These are phyloP conservation scores for Aphaenogaster floridana DNA, from an alignment of 1,140 invertebrate genomes.

Conservation along the genomic window DNA sequence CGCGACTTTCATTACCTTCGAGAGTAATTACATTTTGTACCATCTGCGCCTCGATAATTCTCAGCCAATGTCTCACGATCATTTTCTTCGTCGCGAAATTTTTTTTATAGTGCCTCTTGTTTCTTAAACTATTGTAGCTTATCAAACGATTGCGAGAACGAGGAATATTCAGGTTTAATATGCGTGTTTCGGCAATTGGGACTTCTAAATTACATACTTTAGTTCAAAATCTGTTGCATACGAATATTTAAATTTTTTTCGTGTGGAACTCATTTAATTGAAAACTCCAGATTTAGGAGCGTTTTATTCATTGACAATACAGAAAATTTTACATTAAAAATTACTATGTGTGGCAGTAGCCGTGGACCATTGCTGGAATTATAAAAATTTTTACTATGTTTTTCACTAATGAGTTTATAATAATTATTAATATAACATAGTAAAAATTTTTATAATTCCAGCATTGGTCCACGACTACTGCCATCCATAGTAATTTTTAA, in stretches of 20 bases:
- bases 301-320: neutral
- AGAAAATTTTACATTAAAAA: no score
- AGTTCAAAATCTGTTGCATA: neutral
- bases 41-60: neutral
- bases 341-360: no score
- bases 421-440: no score
- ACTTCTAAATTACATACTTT: no score
- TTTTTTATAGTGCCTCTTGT: neutral
- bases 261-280: neutral
- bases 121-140: neutral
- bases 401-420: no score
- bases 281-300: neutral
- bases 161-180: neutral
- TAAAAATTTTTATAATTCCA: no score
- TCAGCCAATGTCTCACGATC: neutral
- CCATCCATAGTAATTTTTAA: no score
- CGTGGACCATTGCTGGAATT: no score
- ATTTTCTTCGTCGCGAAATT: neutral
- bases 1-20: conserved; percentile 35
- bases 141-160: neutral
- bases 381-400: no score
- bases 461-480: no score
- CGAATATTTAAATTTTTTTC: neutral
- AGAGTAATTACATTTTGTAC: conserved; percentile 33
- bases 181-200: neutral